Evolutionary conservation across 2,888 invertebrate genomes (phyloP).

Genomic region (Buathra laborator): DNA sequence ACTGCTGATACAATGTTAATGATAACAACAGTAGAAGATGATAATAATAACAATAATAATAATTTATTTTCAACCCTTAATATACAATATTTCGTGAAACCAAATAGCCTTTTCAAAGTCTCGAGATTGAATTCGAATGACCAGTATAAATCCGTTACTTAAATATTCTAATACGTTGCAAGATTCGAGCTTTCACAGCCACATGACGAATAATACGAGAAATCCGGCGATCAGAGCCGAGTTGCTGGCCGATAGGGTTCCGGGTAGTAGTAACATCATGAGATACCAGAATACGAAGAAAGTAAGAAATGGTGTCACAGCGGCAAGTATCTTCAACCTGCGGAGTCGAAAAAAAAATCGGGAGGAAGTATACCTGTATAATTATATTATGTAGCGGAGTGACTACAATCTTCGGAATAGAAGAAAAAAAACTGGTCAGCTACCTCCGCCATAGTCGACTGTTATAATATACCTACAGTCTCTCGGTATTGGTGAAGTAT

Average conservation of each 20-base stretch:
- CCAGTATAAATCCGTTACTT: not conserved
- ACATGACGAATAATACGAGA: slow-evolving; percentile 67
- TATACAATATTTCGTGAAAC: no score
- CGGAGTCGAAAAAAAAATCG: slow-evolving; percentile 41
- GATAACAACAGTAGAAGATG: not conserved
- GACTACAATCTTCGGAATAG: slow-evolving; percentile 2
- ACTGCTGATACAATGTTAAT: not conserved
- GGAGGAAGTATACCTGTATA: not conserved
- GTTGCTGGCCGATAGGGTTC: slow-evolving; percentile 38
- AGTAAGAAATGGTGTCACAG: slow-evolving; percentile 70
- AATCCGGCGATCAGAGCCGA: slow-evolving; percentile 57
- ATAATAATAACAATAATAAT: not conserved
- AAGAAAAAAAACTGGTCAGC: not conserved
- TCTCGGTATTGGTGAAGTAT: not conserved
- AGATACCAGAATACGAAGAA: slow-evolving; percentile 67
- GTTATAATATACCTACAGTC: not conserved
- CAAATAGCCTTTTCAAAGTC: no score
- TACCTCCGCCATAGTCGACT: not conserved
- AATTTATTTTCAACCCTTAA: not conserved
- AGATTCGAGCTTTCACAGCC: slow-evolving; percentile 67
- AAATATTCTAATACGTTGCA: not conserved
- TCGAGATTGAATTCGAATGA: no score
- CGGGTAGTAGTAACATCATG: slow-evolving; percentile 56
- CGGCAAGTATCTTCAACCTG: slow-evolving; percentile 72
- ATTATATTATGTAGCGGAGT: not conserved